Conservation (phyloP, 2,888 invertebrate species). For the Thecocarcelia acutangulata region DNA sequence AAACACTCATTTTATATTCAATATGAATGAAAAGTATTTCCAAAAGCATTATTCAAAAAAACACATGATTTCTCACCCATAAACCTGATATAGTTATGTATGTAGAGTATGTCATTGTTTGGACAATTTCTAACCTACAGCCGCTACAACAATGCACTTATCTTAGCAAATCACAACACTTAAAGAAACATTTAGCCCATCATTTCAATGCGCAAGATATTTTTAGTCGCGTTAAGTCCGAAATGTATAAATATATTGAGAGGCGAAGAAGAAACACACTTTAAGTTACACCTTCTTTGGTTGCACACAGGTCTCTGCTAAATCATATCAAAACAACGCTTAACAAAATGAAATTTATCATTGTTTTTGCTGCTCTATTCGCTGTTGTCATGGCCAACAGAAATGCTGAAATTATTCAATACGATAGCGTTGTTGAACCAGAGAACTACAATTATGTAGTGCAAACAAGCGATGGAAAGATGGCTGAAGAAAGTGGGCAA, state of each 20-base stretch:
- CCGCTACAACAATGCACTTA: slow-evolving; percentile 28
- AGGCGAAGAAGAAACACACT: slow-evolving; percentile 9
- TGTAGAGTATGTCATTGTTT: too few species aligned
- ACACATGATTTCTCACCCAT: slow-evolving; percentile 1
- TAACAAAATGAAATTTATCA: slow-evolving; percentile 74
- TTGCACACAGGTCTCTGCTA: slow-evolving; percentile 16
- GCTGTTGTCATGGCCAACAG: slow-evolving; percentile 71
- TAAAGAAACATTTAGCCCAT: slow-evolving; percentile 8
- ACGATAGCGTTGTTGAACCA: slow-evolving; percentile 69
- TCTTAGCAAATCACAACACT: neutral
- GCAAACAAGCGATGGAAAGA: slow-evolving; percentile 83
- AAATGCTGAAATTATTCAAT: slow-evolving; percentile 68
- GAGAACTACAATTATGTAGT: slow-evolving; percentile 68
- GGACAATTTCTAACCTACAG: slow-evolving; percentile 24
- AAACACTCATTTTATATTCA: neutral
- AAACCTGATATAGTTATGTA: slow-evolving; percentile 14
- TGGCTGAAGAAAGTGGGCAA: slow-evolving; percentile 82
- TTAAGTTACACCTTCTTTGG: slow-evolving; percentile 14
- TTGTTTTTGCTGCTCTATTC: slow-evolving; percentile 77
- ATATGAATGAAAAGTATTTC: neutral
- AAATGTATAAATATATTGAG: slow-evolving; percentile 30
- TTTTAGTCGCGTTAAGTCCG: neutral
- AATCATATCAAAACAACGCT: slow-evolving; percentile 4
- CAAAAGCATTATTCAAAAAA: neutral
- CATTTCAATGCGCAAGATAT: neutral